Evolutionary conservation across 2,888 invertebrate genomes (phyloP).

Genomic region (Neocrepidodera transversa): DNA sequence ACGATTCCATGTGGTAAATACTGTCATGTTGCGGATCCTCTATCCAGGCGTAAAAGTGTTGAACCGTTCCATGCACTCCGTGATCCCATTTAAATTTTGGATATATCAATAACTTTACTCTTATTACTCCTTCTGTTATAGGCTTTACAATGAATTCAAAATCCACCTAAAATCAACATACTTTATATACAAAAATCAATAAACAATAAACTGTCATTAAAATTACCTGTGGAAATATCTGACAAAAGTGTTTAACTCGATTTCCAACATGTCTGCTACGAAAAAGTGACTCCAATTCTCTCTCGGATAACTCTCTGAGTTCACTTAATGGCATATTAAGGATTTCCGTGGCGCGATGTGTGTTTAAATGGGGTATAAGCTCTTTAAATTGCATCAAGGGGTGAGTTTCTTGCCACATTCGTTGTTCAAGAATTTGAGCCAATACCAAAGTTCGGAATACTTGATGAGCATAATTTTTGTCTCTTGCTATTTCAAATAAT

Average conservation of each 20-base stretch:
- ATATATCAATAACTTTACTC: slow-evolving; percentile 80
- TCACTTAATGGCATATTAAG: slow-evolving; percentile 77
- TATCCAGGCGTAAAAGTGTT: slow-evolving; percentile 97
- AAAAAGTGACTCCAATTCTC: slow-evolving; percentile 83
- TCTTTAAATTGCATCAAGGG: slow-evolving; percentile 86
- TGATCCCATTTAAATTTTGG: slow-evolving; percentile 88
- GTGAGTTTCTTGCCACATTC: slow-evolving; percentile 87
- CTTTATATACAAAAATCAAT: neutral
- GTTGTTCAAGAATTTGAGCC: slow-evolving; percentile 92
- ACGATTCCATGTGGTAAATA: slow-evolving; percentile 96
- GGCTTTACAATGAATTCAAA: slow-evolving; percentile 90
- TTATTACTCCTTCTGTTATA: slow-evolving; percentile 90
- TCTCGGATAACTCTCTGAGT: slow-evolving; percentile 84
- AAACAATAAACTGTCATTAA: too few species aligned
- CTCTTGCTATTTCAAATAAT: slow-evolving; percentile 86
- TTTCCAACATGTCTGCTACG: slow-evolving; percentile 79
- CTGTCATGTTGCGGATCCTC: slow-evolving; percentile 94
- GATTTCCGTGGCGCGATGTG: slow-evolving; percentile 82
- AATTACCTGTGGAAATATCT: slow-evolving; percentile 74
- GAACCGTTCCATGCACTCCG: slow-evolving; percentile 78
- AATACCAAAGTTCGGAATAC: slow-evolving; percentile 84
- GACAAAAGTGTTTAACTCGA: slow-evolving; percentile 80
- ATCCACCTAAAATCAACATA: slow-evolving; percentile 63
- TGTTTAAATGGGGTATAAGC: slow-evolving; percentile 71
- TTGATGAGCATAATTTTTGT: slow-evolving; percentile 87